Base-by-base conservation (phyloP, 2,113 vertebrate genomes). In the Embiotoca jacksoni region DNA sequence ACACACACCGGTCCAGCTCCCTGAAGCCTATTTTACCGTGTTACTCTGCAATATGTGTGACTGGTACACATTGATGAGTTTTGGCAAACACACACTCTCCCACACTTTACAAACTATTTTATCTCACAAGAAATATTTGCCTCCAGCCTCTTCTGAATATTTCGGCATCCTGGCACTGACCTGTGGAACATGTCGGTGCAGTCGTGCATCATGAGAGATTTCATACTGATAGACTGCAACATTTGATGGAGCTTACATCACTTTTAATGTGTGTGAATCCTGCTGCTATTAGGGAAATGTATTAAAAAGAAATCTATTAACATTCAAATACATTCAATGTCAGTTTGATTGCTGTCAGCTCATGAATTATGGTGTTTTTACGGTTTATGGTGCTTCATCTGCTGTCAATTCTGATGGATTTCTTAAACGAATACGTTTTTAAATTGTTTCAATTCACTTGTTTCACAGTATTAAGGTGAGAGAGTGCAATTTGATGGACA, bases 131-230 rank as follows among this genome's bases (percentile, higher is more conserved):
- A 78, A 86, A 87, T 88, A 66, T 85, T 78, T 81, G 87, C 85
- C 88, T 89, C 73, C 81, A 85, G 88, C 83, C 35, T 78, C 0
- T 35, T 61, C 23, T 66, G 54, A 68, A 80, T 54, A 15, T 72
- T 75, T 80, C 37, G 82, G 75, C 78, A 77, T 83, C 81, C 77
- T 91, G 88, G 89, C 87, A 88, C 47, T 14, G 59, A 56, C 35
- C 50, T 65, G 78, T 85, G 57, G 58, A 84, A 85, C 90, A 90
- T 91, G 88, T 92, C 61, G 71, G 69, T 76, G 81, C 86, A 90
- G 55, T 66, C 11, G 47, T 64, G 61, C 39, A 68, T 72, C 78
- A 72, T 57, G 63, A 31, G 16, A 81, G 65, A 82, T 82, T 76
- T 80, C 53, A 64, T 44, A 67, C 68, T 83, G 66, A 85, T 50